A percentile compares a stretch with the other conserved stretches of the same genome.
These are phyloP conservation scores for Microcebus murinus DNA, from an alignment of 2,113 vertebrate species.

Conservation along the genomic window DNA sequence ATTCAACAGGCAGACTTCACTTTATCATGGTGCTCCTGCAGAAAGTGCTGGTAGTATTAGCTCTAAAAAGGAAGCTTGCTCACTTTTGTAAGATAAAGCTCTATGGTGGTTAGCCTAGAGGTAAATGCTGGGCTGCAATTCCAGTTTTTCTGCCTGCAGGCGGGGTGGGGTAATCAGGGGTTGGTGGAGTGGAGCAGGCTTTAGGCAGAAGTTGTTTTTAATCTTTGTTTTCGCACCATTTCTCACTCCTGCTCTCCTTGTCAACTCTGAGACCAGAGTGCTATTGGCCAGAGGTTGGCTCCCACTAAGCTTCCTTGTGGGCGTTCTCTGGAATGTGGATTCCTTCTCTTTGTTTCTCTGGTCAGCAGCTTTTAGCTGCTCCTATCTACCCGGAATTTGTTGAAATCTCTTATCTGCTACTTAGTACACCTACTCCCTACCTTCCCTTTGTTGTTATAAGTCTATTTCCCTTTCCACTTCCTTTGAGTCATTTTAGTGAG, in stretches of 20 bases:
- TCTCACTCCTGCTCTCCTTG: neutral
- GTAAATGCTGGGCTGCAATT: conserved; percentile 5
- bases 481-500: neutral
- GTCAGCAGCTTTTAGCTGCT: neutral
- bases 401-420: conserved; percentile 42
- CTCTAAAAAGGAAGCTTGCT: conserved; percentile 48
- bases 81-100: conserved; percentile 28
- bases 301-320: neutral
- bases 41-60: neutral
- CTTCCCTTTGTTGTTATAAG: conserved; percentile 22
- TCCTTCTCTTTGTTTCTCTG: neutral
- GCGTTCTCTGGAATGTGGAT: neutral
- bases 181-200: neutral
- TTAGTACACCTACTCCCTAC: neutral
- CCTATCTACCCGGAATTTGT: neutral
- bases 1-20: neutral
- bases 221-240: neutral
- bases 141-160: conserved; percentile 59
- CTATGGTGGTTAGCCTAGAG: neutral
- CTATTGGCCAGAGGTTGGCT: neutral
- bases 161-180: neutral
- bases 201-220: neutral
- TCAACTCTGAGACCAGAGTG: neutral
- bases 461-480: neutral
- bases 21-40: neutral